Evolutionary conservation across 2,888 invertebrate species (phyloP), one percentile per base, ranked within the genome.

Genomic region (Eumacrocentrus americanus): DNA sequence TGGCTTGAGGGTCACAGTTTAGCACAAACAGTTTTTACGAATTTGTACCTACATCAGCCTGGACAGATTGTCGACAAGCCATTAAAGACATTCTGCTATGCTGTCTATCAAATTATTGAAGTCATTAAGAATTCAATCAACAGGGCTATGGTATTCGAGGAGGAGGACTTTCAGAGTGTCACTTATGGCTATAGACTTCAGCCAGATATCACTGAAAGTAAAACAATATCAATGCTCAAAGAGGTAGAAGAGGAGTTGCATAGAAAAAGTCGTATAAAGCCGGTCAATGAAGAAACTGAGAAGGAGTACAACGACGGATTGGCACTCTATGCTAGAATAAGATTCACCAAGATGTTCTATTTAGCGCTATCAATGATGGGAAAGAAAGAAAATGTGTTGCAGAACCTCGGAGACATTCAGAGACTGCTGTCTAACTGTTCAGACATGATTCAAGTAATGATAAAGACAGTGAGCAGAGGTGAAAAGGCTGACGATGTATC

Each of bases 1-100:
- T 99, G 98, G 98, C 81, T 99, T 12, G 98, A 99, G 81, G 98
- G 98, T 0, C 94, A 95, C 77, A 95, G 94, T 0, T 85, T 98
- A 67, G 97, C 96, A 4, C 98, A 98, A 83, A 98, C 98, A 1
- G 92, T 98, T 6, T 97, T 98, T 78, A 98, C 96, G 22, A 97
- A 97, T 81, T 86, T 98, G 20, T 98, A 98, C 79, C 83, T 97
- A 35, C 97, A 98, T 80, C 91, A 94, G 67, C 96, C 97, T 0
- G 88, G 91, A 72, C 86, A 88, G 62, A 92, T 98, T 63, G 84
- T 88, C 68, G 94, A 97, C 76, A 89, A 90, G 76, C 85, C 89
- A 4, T 82, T 98, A 63, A 92, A 90, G 79, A 91, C 92, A 0
- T 96, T 95, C 80, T 92, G 91, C 74, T 88, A 93, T 69, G 89